Base-by-base conservation (phyloP, 2,888 invertebrate species). In the Ornithoptera alexandrae region DNA sequence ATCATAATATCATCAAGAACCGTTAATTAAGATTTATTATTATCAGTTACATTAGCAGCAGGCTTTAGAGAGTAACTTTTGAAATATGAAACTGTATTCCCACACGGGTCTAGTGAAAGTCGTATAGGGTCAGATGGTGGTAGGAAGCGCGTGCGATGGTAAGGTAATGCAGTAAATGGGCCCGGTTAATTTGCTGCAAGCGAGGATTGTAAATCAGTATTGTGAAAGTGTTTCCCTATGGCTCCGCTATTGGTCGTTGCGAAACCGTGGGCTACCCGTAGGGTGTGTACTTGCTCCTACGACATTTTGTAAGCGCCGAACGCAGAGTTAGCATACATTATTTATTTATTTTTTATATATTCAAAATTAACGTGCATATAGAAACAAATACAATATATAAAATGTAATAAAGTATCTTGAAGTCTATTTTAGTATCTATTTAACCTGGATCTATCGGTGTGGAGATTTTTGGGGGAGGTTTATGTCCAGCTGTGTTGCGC, bases 101-200 rank as follows among this genome's bases (percentile, higher is more conserved):
- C 78, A 79, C 79, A 78, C 74, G 70, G 72, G 71, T 72, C 73
- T 68, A 74, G 79, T 74, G 80, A 81, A 82, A 80, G 81, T 75
- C 66, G 75, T 70, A 39, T 70, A 70, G 73, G 82, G 83, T 84
- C 83, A 81, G 69, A 69, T 65, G 56, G 39, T 67, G 72, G 75
- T 75, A 79, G 82, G 84, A 83, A 82, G 79, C 79, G 80, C 79
- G 81, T 79, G 78, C 76, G 77, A 79, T 76, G 75, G 76, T 72
- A 75, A 75, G 65, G 75, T 73, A 78, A 77, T 76, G 76, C 76
- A 75, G 74, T 74, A 72, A 77, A 74, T 76, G 73, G 75, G 71
- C 62, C 72, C 74, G 75, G 79, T 80, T 81, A 79, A 82, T 80
- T 81, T 79, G 77, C 77, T 74, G 74, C 74, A 73, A 73, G 70